Percentiles rank a stretch among this genome's conserved stretches.
These are phyloP conservation scores for Bellardia bayeri DNA, from an alignment of 2,888 invertebrate species.

Conservation along the genomic window DNA sequence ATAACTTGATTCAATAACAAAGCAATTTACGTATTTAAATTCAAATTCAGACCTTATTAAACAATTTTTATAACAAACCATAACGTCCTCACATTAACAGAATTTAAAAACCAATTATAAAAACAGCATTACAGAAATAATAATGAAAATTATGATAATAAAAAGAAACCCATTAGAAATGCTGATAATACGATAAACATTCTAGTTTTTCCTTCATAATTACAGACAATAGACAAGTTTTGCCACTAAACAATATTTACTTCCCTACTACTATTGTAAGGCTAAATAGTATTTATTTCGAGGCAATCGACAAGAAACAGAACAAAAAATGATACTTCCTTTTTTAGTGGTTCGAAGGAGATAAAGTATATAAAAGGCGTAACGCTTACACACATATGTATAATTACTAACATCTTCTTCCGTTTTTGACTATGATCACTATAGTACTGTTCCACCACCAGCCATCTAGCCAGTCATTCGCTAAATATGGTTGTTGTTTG, in stretches of 20 bases:
- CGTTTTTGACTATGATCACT: conserved; percentile 48
- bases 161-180: conserved; percentile 20
- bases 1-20: too few species aligned
- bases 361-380: conserved; percentile 40
- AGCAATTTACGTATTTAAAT: not conserved
- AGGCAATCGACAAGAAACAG: not conserved
- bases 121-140: conserved; percentile 17
- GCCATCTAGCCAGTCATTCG: not conserved
- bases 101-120: not conserved
- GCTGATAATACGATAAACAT: conserved; percentile 54
- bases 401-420: conserved; percentile 56
- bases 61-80: conserved; percentile 12
- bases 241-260: conserved; percentile 28
- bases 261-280: conserved; percentile 52
- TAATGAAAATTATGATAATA: conserved; percentile 25
- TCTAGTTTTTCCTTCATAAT: conserved; percentile 52
- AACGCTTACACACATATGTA: conserved; percentile 5
- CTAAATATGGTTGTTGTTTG: not conserved
- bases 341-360: conserved; percentile 34
- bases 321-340: conserved; percentile 56
- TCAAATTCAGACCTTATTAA: conserved; percentile 8
- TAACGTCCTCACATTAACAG: conserved; percentile 18
- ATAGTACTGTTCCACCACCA: not conserved
- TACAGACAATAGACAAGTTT: conserved; percentile 46
- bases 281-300: not conserved